These are phyloP conservation scores for Drusus annulatus DNA, from an alignment of 1,140 invertebrate species.

Conservation along the genomic window DNA sequence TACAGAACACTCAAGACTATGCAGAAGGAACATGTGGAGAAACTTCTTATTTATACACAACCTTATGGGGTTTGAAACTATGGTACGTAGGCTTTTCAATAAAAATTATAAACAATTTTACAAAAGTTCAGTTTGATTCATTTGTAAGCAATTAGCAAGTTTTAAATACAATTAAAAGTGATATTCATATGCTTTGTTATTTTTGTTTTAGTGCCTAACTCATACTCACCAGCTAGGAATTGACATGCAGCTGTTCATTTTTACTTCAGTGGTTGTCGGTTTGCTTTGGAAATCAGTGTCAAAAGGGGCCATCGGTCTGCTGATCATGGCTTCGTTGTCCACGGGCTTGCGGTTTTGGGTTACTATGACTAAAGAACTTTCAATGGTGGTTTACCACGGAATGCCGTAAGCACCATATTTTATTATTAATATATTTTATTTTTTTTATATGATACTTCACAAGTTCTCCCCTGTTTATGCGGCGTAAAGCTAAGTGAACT, in stretches of 20 bases:
- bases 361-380: slow-evolving; percentile 76
- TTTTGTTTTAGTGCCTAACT: slow-evolving; percentile 74
- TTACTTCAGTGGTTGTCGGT: slow-evolving; percentile 78
- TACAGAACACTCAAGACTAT: slow-evolving; percentile 74
- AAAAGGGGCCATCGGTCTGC: slow-evolving; percentile 71
- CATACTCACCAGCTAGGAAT: slow-evolving; percentile 83
- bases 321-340: slow-evolving; percentile 72
- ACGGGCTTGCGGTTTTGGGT: slow-evolving; percentile 77
- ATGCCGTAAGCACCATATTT: slow-evolving; percentile 76
- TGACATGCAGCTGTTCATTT: slow-evolving; percentile 85
- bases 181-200: neutral
- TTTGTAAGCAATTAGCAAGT: no score
- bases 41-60: slow-evolving; percentile 77
- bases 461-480: no score
- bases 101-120: no score
- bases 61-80: slow-evolving; percentile 76
- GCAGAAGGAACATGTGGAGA: slow-evolving; percentile 75
- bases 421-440: neutral
- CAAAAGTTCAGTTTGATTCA: no score
- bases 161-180: neutral
- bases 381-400: slow-evolving; percentile 81
- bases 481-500: no score
- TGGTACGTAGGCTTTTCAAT: no score
- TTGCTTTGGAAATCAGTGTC: slow-evolving; percentile 77
- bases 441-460: no score